Percentiles rank a stretch among this genome's conserved stretches.
Conservation (phyloP, 1,140 invertebrate genomes). For the Sminthurides bifidus region DNA sequence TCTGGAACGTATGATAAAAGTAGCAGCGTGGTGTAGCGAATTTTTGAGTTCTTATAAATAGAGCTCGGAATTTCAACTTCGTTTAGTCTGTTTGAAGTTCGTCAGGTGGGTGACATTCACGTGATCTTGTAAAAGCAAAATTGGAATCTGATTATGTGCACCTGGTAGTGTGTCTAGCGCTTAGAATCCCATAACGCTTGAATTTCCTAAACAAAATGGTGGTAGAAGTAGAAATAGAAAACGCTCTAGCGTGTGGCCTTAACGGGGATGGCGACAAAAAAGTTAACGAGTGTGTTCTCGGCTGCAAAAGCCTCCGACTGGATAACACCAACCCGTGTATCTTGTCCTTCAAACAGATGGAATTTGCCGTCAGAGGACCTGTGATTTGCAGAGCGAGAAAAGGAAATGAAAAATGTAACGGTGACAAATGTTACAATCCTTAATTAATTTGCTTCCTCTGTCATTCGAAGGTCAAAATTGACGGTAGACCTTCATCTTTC, state of each 20-base stretch:
- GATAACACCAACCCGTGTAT: constrained; percentile 21
- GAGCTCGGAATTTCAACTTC: too few relatives aligned
- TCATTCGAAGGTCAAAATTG: too few relatives aligned
- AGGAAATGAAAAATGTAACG: background rate
- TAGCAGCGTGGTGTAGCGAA: too few relatives aligned
- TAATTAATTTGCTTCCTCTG: background rate
- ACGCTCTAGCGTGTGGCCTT: background rate
- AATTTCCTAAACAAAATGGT: background rate
- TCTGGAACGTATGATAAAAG: too few relatives aligned
- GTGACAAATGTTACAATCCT: background rate
- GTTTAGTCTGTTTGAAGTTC: too few relatives aligned
- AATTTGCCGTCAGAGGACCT: constrained; percentile 26
- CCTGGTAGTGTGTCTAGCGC: too few relatives aligned
- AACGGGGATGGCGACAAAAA: background rate
- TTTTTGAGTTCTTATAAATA: too few relatives aligned
- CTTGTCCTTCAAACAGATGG: constrained; percentile 23
- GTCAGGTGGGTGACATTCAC: too few relatives aligned
- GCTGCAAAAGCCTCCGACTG: constrained; percentile 7
- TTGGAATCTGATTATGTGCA: background rate
- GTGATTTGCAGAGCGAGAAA: constrained; percentile 12
- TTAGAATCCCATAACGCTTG: too few relatives aligned
- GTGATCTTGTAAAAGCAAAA: background rate
- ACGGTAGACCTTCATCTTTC: too few relatives aligned
- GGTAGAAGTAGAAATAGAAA: background rate
- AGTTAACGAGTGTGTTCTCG: background rate